Evolutionary conservation across 2,113 vertebrate species (phyloP), one percentile per base, ranked within the genome.

Genomic region (Mormoops blainvillei): DNA sequence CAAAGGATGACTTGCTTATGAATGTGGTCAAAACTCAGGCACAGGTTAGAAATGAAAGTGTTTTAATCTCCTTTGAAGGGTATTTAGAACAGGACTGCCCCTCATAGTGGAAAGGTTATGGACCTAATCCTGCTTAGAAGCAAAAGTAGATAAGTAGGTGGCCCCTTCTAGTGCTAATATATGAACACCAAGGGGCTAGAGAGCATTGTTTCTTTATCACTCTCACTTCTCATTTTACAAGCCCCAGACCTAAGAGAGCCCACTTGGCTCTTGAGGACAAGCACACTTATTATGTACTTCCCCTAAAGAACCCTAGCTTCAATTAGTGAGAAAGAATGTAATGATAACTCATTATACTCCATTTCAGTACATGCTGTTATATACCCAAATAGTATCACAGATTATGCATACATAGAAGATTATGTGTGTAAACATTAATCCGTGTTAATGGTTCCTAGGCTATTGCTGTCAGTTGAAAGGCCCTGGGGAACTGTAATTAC

Each of bases 41-140:
- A 54, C 50, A 83, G 86, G 81, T 97, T 97, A 93, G 68, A 92
- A 94, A 91, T 87, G 78, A 97, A 96, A 97, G 73, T 13, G 1
- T 63, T 20, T 7, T 95, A 67, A 86, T 95, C 2, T 89, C 26
- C 84, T 86, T 22, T 58, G 80, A 38, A 96, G 36, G 80, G 38
- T 83, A 78, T 80, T 95, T 94, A 95, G 86, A 76, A 78, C 38
- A 94, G 41, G 54, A 94, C 89, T 91, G 41, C 77, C 83, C 71
- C 61, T 87, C 41, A 52, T 81, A 61, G 20, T 91, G 86, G 68
- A 91, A 74, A 74, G 28, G 26, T 65, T 61, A 14, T 82, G 77
- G 6, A 76, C 50, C 48, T 96, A 84, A 97, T 88, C 63, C 78
- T 93, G 14, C 93, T 54, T 85, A 93, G 61, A 80, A 91, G 31